Evolutionary conservation across 2,888 invertebrate genomes (phyloP).

Genomic region (Ephialtes manifestator): DNA sequence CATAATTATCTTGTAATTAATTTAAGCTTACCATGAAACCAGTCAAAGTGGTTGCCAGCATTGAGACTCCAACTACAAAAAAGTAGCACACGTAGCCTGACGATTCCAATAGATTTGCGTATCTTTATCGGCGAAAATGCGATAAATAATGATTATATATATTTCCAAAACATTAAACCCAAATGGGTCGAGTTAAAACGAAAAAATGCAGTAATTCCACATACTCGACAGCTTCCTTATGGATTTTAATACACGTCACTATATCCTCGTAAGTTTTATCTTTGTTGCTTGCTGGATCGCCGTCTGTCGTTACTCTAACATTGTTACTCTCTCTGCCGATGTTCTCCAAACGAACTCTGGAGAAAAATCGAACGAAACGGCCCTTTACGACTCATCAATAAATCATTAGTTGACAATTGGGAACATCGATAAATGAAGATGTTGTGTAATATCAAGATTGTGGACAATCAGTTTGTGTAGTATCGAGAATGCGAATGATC

Average conservation of each 20-base stretch:
- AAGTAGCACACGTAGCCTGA: slow-evolving; percentile 73
- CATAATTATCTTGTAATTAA: background rate
- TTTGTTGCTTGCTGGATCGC: background rate
- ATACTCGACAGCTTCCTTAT: slow-evolving; percentile 22
- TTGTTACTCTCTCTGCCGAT: background rate
- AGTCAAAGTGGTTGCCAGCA: slow-evolving; percentile 75
- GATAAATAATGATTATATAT: background rate
- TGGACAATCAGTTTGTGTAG: no score
- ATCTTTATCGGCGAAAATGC: slow-evolving; percentile 58
- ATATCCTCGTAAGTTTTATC: slow-evolving; percentile 1
- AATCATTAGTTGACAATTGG: background rate
- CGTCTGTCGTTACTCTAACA: background rate
- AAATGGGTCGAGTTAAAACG: no score
- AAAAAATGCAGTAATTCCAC: background rate
- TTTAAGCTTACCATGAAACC: slow-evolving; percentile 75
- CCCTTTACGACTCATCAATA: background rate
- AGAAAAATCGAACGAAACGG: background rate
- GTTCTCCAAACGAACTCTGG: background rate
- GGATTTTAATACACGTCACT: slow-evolving; percentile 17
- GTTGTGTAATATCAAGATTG: no score
- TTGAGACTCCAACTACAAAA: slow-evolving; percentile 73
- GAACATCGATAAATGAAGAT: background rate
- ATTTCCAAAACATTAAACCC: background rate
- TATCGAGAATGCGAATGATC: no score
- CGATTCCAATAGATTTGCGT: slow-evolving; percentile 68